Conservation (phyloP, 2,113 vertebrate species). For the Strix uralensis region DNA sequence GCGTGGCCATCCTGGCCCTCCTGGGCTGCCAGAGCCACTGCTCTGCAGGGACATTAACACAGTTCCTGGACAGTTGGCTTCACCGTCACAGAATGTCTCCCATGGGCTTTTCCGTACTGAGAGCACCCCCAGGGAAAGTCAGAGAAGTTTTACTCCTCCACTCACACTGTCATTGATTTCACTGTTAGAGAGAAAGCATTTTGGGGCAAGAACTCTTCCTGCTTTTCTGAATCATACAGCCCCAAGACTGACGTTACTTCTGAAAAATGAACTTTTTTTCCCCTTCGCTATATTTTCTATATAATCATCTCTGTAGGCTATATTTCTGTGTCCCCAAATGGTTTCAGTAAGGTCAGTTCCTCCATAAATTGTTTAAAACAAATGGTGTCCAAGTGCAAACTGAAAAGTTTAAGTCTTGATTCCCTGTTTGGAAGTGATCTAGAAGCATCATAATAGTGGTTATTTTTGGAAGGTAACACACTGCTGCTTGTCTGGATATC, state of each 20-base stretch:
- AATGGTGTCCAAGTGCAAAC: neutral
- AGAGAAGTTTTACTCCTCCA: neutral
- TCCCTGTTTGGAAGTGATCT: neutral
- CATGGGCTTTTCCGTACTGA: neutral
- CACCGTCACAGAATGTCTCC: neutral
- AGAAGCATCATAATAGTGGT: neutral
- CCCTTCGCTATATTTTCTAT: neutral
- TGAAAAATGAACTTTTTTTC: neutral
- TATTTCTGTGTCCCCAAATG: neutral
- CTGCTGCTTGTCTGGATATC: neutral
- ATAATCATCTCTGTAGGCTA: neutral
- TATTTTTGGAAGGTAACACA: neutral
- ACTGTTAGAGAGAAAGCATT: neutral
- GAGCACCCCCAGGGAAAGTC: neutral
- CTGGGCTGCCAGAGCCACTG: neutral
- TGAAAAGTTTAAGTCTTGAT: neutral
- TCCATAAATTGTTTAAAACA: neutral
- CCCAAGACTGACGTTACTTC: neutral
- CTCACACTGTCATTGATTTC: neutral
- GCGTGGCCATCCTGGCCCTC: neutral
- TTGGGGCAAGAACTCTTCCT: neutral
- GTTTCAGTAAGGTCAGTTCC: neutral
- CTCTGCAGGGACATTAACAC: accelerated
- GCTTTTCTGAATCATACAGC: neutral
- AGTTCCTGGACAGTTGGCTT: neutral